phyloP scores from a whole-genome alignment of 1,140 invertebrate species.

The Temnothorax longispinosus region DNA sequence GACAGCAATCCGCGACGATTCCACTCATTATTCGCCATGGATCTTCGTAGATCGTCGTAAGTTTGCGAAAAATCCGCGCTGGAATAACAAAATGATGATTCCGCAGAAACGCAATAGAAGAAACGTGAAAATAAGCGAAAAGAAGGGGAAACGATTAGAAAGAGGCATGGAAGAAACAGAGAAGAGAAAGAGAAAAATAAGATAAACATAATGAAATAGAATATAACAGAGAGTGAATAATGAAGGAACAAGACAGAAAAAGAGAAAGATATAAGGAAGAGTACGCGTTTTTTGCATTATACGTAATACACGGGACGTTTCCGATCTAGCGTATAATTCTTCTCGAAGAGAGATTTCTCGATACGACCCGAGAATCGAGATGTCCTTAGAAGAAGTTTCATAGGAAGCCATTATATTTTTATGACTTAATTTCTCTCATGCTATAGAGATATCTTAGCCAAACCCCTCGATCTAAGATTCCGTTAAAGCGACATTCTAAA shows the following conservation, averaged over 20 bases:
- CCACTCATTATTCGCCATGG: constrained; percentile 42
- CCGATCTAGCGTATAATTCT: constrained; percentile 27
- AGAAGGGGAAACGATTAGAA: background rate
- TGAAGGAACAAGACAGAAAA: background rate
- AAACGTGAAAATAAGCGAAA: background rate
- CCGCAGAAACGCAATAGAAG: background rate
- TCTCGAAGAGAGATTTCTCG: constrained; percentile 28
- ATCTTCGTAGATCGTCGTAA: constrained; percentile 35
- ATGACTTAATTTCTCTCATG: background rate
- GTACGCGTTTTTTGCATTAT: constrained; percentile 32
- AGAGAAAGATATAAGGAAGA: constrained; percentile 8
- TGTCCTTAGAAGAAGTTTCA: constrained; percentile 30
- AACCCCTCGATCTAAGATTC: background rate
- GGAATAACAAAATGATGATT: constrained; percentile 3
- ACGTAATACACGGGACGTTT: constrained; percentile 18
- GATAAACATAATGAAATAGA: constrained; percentile 8
- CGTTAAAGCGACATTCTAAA: background rate
- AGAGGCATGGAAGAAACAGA: background rate
- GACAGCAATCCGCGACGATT: constrained; percentile 43
- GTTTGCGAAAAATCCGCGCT: background rate
- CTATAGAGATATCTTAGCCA: background rate
- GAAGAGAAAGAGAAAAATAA: background rate
- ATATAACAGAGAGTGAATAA: background rate
- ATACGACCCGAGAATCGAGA: constrained; percentile 2
- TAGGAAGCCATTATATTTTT: constrained; percentile 24